These are phyloP conservation scores for Camponotus vicinus DNA, from an alignment of 1,140 invertebrate species.

Conservation along the genomic window DNA sequence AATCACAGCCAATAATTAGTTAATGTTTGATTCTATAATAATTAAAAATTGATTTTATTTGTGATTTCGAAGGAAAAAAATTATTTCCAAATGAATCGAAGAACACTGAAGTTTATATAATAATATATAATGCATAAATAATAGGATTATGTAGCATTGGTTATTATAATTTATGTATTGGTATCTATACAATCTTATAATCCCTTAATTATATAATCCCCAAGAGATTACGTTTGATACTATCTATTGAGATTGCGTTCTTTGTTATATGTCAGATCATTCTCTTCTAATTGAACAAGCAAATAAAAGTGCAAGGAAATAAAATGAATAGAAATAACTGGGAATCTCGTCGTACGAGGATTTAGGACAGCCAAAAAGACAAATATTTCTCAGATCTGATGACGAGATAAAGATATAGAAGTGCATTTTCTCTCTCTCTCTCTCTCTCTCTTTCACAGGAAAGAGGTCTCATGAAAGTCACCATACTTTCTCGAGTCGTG, in stretches of 20 bases:
- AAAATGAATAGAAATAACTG: slow-evolving; percentile 28
- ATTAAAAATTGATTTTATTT: slow-evolving; percentile 1
- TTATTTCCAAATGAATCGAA: background rate
- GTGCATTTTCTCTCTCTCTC: background rate
- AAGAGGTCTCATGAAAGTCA: background rate
- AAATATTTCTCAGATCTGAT: slow-evolving; percentile 57
- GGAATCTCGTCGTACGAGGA: slow-evolving; percentile 45
- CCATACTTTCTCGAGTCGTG: background rate
- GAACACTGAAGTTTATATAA: too few species aligned
- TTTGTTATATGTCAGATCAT: background rate
- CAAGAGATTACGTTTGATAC: background rate
- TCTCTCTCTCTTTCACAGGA: background rate
- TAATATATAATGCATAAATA: too few species aligned
- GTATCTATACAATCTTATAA: background rate
- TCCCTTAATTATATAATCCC: slow-evolving; percentile 3
- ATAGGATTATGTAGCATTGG: too few species aligned
- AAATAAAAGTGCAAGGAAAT: slow-evolving; percentile 49
- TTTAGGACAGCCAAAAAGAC: slow-evolving; percentile 66
- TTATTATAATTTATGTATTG: too few species aligned
- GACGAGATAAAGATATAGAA: slow-evolving; percentile 44
- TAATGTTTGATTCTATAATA: background rate
- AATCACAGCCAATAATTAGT: background rate
- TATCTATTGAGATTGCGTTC: background rate
- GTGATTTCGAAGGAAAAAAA: background rate
- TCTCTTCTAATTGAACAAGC: slow-evolving; percentile 20